These are phyloP conservation scores for Periophthalmus magnuspinnatus DNA, from an alignment of 2,797 vertebrate genomes.

Conservation along the genomic window DNA sequence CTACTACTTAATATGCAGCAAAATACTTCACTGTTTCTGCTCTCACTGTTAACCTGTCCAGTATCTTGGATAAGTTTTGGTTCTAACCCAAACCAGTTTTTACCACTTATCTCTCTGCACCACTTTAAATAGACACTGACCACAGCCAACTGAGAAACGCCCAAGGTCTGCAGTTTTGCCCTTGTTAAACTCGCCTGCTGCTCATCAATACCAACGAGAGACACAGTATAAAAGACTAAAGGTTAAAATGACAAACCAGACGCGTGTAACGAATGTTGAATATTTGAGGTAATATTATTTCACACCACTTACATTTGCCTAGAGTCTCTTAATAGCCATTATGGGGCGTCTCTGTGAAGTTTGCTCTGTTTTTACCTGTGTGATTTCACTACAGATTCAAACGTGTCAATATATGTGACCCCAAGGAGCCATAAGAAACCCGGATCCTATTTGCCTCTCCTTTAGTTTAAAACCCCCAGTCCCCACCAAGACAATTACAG, in stretches of 20 bases:
- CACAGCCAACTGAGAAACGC: background rate
- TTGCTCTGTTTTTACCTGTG: constrained; percentile 12
- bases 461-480: background rate
- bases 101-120: background rate
- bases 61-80: too few relatives aligned
- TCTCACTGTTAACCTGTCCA: too few relatives aligned
- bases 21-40: too few relatives aligned
- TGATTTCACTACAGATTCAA: background rate
- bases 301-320: background rate
- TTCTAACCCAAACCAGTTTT: too few relatives aligned
- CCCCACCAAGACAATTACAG: constrained; percentile 18
- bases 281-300: background rate
- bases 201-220: background rate
- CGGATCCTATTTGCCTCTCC: constrained; percentile 7
- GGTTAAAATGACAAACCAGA: background rate
- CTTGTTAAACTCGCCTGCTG: background rate
- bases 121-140: background rate
- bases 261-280: background rate
- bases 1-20: too few relatives aligned
- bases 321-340: constrained; percentile 4
- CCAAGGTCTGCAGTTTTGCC: background rate
- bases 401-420: background rate
- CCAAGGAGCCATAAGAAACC: constrained; percentile 6
- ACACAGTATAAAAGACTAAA: background rate
- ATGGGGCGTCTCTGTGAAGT: background rate